Evolutionary conservation across 2,888 invertebrate genomes (phyloP).

Genomic region (Glomeris marginata): DNA sequence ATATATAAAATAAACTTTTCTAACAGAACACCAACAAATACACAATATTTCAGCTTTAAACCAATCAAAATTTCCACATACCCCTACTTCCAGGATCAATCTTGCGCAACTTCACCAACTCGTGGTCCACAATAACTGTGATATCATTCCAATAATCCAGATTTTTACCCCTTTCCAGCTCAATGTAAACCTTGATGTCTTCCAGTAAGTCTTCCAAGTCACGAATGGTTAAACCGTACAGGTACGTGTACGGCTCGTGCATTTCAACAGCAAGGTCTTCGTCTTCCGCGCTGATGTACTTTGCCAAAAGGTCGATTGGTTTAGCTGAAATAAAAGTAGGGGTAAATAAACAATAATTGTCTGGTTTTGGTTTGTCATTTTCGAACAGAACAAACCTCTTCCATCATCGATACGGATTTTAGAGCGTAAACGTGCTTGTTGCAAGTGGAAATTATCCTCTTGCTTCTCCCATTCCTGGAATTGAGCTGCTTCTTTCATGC

Average conservation of each 20-base stretch:
- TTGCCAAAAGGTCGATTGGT: conserved; percentile 91
- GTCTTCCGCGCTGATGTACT: conserved; percentile 85
- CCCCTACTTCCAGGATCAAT: conserved; percentile 35
- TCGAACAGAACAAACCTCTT: conserved; percentile 41
- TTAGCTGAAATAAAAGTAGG: conserved; percentile 45
- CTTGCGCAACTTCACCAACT: conserved; percentile 69
- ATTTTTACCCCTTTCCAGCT: conserved; percentile 76
- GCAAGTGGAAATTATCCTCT: conserved; percentile 93
- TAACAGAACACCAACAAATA: not conserved
- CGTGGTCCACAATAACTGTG: conserved; percentile 85
- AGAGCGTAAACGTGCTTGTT: conserved; percentile 78
- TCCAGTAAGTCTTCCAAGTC: conserved; percentile 92
- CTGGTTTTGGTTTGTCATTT: not conserved
- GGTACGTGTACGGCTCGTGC: conserved; percentile 93
- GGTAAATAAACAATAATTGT: conserved; percentile 24
- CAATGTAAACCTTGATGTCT: conserved; percentile 88
- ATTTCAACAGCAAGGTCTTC: conserved; percentile 86
- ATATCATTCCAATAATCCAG: conserved; percentile 92
- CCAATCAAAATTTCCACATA: not conserved
- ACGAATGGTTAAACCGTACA: conserved; percentile 72
- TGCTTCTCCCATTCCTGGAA: conserved; percentile 86
- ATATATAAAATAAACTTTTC: not conserved
- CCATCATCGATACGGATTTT: conserved; percentile 93
- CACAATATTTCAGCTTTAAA: not conserved
- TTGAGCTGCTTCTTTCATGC: conserved; percentile 78